Percentiles rank a stretch among this genome's conserved stretches.
Evolutionary conservation across 2,888 invertebrate genomes (phyloP).

Genomic region (Chloroclysta siterata): DNA sequence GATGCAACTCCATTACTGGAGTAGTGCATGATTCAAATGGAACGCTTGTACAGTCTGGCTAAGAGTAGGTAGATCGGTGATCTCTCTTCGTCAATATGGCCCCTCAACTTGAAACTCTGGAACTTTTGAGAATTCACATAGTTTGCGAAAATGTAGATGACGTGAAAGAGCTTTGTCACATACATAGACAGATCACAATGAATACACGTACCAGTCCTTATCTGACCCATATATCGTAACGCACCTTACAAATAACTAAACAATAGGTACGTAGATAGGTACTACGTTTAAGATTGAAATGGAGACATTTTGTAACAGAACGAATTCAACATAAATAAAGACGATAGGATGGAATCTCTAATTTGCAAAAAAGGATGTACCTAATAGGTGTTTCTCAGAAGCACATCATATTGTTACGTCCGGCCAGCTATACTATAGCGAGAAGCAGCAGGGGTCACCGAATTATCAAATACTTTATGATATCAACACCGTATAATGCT

Average conservation of each 20-base stretch:
- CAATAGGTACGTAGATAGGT: constrained; percentile 45
- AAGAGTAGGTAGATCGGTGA: not conserved
- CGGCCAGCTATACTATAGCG: no score
- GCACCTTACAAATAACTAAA: constrained; percentile 43
- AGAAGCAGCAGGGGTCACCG: not conserved
- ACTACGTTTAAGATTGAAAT: constrained; percentile 7
- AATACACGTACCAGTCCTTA: constrained; percentile 49
- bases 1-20: constrained; percentile 22
- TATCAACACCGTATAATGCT: constrained; percentile 24
- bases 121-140: no score
- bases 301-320: constrained; percentile 7
- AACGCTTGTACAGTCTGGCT: constrained; percentile 4
- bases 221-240: constrained; percentile 49
- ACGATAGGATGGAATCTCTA: not conserved
- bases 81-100: not conserved
- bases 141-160: constrained; percentile 31
- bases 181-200: constrained; percentile 49
- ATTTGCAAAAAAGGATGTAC: not conserved
- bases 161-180: constrained; percentile 39
- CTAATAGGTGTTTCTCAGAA: not conserved
- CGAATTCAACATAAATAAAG: not conserved
- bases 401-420: not conserved
- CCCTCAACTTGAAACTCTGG: no score
- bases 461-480: constrained; percentile 17
- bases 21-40: constrained; percentile 6